These are phyloP conservation scores for Callitettix versicolor DNA, from an alignment of 1,140 invertebrate species.

Conservation along the genomic window DNA sequence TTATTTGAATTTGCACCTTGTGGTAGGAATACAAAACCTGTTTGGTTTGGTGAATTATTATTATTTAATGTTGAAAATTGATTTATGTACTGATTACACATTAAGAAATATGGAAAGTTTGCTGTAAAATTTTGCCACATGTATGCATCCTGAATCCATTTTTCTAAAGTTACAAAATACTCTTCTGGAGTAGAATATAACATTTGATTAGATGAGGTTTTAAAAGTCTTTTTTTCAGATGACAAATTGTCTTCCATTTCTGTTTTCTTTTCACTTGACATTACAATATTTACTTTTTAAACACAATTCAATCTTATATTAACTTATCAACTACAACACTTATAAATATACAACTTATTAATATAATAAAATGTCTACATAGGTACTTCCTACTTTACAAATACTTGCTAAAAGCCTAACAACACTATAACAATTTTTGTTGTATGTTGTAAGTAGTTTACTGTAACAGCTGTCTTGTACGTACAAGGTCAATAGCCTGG, in stretches of 20 bases:
- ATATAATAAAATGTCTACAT: too few species aligned
- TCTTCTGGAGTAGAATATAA: conserved; percentile 23
- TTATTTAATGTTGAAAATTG: conserved; percentile 21
- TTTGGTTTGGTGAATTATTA: not conserved
- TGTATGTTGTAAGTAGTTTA: too few species aligned
- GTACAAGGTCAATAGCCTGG: too few species aligned
- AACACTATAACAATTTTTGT: too few species aligned
- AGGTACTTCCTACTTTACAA: too few species aligned
- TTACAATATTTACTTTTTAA: too few species aligned
- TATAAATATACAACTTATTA: too few species aligned
- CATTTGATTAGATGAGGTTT: not conserved
- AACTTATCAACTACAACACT: too few species aligned
- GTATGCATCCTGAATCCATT: conserved; percentile 40
- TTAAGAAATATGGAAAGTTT: conserved; percentile 37
- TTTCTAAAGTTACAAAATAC: conserved; percentile 39
- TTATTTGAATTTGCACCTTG: not conserved
- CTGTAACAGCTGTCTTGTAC: too few species aligned
- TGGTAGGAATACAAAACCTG: not conserved
- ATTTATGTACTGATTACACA: conserved; percentile 34
- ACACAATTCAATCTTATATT: too few species aligned
- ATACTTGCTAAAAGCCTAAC: too few species aligned
- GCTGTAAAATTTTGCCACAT: conserved; percentile 39
- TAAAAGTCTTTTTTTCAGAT: not conserved
- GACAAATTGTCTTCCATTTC: not conserved
- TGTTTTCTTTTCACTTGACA: too few species aligned